These are phyloP conservation scores for Diaphora mendica DNA, from an alignment of 2,888 invertebrate genomes.

Conservation along the genomic window DNA sequence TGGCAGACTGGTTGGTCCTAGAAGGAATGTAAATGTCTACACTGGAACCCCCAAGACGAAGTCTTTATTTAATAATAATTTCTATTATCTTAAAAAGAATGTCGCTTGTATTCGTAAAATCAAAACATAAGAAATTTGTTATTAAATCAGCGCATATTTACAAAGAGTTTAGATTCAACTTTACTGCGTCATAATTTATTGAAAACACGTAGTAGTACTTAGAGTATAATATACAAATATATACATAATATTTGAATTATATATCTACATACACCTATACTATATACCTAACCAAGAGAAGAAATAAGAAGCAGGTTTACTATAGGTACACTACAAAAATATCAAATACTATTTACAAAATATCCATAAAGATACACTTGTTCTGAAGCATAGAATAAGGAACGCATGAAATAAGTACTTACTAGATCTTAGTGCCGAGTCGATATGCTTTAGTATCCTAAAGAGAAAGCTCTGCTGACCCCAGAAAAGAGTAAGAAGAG, in stretches of 20 bases:
- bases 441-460: constrained; percentile 82
- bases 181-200: not conserved
- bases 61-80: not conserved
- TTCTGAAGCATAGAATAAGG: not conserved
- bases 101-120: not conserved
- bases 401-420: constrained; percentile 45
- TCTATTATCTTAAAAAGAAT: not conserved
- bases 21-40: not conserved
- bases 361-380: not conserved
- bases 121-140: not conserved
- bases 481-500: constrained; percentile 85
- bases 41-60: not conserved
- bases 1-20: not conserved
- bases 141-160: not conserved
- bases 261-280: not conserved
- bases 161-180: not conserved
- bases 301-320: not conserved
- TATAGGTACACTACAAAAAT: not conserved
- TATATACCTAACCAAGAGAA: not conserved
- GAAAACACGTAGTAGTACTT: not conserved
- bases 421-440: constrained; percentile 86
- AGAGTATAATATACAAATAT: not conserved
- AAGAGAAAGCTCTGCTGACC: constrained; percentile 85
- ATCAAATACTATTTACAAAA: not conserved
- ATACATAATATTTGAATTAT: not conserved